Evolutionary conservation across 2,888 invertebrate genomes (phyloP), one percentile per base, ranked within the genome.

Genomic region (Piscicola geometra): DNA sequence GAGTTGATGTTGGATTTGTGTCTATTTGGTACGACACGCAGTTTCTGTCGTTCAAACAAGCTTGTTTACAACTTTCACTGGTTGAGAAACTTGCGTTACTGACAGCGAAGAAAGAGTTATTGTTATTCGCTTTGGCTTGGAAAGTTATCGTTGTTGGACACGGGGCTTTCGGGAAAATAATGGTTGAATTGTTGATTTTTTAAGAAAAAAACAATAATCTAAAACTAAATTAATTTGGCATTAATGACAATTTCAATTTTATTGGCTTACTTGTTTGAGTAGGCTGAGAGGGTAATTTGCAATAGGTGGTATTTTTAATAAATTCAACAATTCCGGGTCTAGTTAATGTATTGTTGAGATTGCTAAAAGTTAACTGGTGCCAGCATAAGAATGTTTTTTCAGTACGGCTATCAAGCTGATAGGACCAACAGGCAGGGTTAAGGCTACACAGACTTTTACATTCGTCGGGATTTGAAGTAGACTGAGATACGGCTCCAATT

Each of bases 281-380:
- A n/a, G 60, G 25, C n/a, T 32, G 15, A 32, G 36, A 50, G 9
- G 56, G 25, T 9, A 70, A 25, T 12, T 28, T n/a, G 35, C 73
- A 73, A 28, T 73, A 73, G 9, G 64, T 73, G 15, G 73, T 73
- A 33, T 73, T 73, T 64, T 73, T 73, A 36, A 73, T n/a, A 64
- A 56, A 73, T 25, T 73, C 73, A n/a, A 64, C 52, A 28, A 73
- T 56, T 21, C 64, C 64, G 1, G 60, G 32, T 2, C 64, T 32
- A 35, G 33, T 12, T 33, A n/a, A 21, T n/a, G 36, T 28, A 35
- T 73, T 73, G 18, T 1, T 3, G 21, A 73, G 33, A 15, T 9
- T 64, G 21, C 21, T 35, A 21, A 25, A 25, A 60, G 32, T 35
- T 3, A 30, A 50, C 41, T 73, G 73, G 52, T 60, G 32, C 73